Conservation (phyloP, 2,888 invertebrate genomes). For the Ichneumoninae sp. region DNA sequence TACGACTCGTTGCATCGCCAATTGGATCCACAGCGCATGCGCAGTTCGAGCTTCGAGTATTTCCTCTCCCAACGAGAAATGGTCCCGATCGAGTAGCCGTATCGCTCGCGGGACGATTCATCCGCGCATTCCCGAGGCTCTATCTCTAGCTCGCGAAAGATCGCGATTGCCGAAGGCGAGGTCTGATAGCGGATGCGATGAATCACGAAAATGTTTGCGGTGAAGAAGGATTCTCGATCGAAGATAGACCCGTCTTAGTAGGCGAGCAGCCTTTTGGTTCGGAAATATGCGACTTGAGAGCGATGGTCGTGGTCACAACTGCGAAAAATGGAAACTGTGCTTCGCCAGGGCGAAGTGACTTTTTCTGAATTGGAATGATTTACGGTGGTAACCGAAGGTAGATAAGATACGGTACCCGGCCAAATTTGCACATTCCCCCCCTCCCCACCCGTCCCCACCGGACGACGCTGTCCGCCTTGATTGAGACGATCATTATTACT, state of each 20-base stretch:
- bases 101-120: too few species aligned
- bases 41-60: neutral
- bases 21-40: too few species aligned
- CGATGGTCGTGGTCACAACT: neutral
- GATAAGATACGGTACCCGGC: neutral
- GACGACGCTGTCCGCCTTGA: neutral
- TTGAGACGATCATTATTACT: conserved; percentile 56
- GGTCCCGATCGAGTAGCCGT: too few species aligned
- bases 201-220: conserved; percentile 17
- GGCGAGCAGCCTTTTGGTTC: neutral
- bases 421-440: neutral
- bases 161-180: too few species aligned
- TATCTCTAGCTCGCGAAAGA: too few species aligned
- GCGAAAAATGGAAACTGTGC: neutral
- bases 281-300: neutral
- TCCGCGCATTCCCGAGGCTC: too few species aligned
- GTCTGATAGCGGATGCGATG: too few species aligned
- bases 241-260: neutral
- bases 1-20: too few species aligned
- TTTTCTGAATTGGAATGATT: neutral
- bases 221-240: neutral
- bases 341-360: neutral
- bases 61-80: neutral
- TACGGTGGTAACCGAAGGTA: neutral
- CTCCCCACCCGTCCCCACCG: too few species aligned